A percentile compares a stretch with the other conserved stretches of the same genome.
Evolutionary conservation across 2,113 vertebrate genomes (phyloP).

Genomic region (Coryphaenoides rupestris): DNA sequence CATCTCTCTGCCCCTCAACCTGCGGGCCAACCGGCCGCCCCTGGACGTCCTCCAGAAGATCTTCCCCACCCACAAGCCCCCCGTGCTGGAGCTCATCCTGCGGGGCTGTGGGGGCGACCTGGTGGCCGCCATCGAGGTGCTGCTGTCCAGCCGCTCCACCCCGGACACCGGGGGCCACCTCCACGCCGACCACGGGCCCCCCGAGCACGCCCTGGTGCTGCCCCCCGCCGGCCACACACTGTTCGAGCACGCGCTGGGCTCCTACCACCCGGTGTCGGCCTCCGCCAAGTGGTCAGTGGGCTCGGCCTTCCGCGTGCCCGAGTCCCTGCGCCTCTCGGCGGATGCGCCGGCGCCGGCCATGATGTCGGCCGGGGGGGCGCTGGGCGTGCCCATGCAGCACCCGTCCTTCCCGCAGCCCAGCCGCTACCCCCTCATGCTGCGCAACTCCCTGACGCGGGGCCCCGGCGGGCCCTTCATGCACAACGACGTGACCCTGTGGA

Average conservation of each 20-base stretch:
- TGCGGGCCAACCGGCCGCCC: constrained; percentile 89
- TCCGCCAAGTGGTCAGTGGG: constrained; percentile 97
- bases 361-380: constrained; percentile 67
- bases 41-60: constrained; percentile 95
- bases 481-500: constrained; percentile 94
- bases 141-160: constrained; percentile 85
- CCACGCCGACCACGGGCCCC: constrained; percentile 35
- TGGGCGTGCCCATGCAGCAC: constrained; percentile 86
- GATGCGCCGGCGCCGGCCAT: constrained; percentile 75
- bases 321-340: constrained; percentile 85
- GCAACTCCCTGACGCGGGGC: constrained; percentile 87
- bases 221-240: constrained; percentile 82
- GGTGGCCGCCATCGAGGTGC: constrained; percentile 93
- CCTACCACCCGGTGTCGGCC: constrained; percentile 87
- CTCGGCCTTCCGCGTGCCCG: constrained; percentile 93
- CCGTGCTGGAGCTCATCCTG: constrained; percentile 93
- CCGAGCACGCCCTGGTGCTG: constrained; percentile 77
- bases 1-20: constrained; percentile 85
- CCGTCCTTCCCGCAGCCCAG: constrained; percentile 90
- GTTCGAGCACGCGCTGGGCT: constrained; percentile 86
- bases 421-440: constrained; percentile 91
- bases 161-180: constrained; percentile 26
- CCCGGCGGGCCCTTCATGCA: constrained; percentile 86
- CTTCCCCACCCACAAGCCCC: constrained; percentile 91
- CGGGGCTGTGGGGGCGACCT: constrained; percentile 93